These are phyloP conservation scores for Endotricha flammealis DNA, from an alignment of 2,888 invertebrate genomes.

Conservation along the genomic window DNA sequence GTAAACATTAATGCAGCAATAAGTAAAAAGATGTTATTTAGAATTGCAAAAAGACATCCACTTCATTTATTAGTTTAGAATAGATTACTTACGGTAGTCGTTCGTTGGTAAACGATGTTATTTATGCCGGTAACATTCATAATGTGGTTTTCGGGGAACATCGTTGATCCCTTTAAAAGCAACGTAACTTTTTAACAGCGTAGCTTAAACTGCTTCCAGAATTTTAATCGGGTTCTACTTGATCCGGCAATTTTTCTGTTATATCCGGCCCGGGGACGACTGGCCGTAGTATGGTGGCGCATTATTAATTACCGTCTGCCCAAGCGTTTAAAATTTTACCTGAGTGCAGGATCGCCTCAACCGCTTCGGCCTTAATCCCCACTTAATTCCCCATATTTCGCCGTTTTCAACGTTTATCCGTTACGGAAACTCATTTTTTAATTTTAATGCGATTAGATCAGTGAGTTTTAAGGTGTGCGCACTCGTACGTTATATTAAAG, in stretches of 20 bases:
- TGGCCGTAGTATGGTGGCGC: constrained; percentile 45
- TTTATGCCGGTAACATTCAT: constrained; percentile 5
- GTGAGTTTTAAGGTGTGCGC: constrained; percentile 4
- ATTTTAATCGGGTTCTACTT: constrained; percentile 49
- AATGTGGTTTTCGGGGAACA: constrained; percentile 28
- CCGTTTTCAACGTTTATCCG: constrained; percentile 50
- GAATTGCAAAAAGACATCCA: too few species aligned
- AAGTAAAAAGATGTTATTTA: too few species aligned
- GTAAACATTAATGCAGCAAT: too few species aligned
- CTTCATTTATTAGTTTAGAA: not conserved
- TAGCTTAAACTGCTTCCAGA: constrained; percentile 49
- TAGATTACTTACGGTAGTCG: not conserved
- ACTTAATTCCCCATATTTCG: constrained; percentile 65
- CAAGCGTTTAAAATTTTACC: constrained; percentile 69
- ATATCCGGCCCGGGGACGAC: constrained; percentile 51
- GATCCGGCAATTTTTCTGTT: constrained; percentile 70
- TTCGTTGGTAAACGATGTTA: not conserved
- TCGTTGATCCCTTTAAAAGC: constrained; percentile 39
- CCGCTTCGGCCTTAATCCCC: constrained; percentile 57
- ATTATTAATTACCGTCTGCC: constrained; percentile 71
- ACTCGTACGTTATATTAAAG: too few species aligned
- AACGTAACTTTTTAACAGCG: constrained; percentile 39
- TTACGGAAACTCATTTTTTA: constrained; percentile 45
- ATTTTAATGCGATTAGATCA: constrained; percentile 39
- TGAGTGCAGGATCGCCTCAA: constrained; percentile 56